These are phyloP conservation scores for Rhea pennata DNA, from an alignment of 2,113 vertebrate genomes.

Conservation along the genomic window DNA sequence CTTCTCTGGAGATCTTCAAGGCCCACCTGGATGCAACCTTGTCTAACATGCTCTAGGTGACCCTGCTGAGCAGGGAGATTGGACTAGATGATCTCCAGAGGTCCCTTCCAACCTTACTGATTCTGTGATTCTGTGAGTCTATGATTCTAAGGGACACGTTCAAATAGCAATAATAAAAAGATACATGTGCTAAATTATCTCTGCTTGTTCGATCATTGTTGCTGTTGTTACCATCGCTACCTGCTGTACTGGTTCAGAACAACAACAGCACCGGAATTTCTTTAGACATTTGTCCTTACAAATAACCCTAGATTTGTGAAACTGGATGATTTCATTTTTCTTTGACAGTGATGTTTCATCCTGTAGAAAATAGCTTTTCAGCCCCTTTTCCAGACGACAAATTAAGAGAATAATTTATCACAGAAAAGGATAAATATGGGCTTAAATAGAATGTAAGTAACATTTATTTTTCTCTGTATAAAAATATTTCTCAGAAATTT, in stretches of 20 bases:
- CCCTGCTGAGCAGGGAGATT: too few species aligned
- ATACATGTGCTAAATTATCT: slow-evolving; percentile 43
- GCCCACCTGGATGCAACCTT: too few species aligned
- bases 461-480: not conserved
- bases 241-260: not conserved
- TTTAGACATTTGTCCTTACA: not conserved
- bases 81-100: too few species aligned
- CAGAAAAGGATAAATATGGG: slow-evolving; percentile 22
- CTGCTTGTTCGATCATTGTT: slow-evolving; percentile 23
- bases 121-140: too few species aligned
- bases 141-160: not conserved
- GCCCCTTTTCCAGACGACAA: slow-evolving; percentile 13
- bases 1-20: too few species aligned
- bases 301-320: not conserved
- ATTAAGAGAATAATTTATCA: slow-evolving; percentile 62
- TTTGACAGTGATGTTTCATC: slow-evolving; percentile 53
- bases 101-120: too few species aligned
- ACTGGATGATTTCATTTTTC: slow-evolving; percentile 48
- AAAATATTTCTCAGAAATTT: slow-evolving; percentile 2
- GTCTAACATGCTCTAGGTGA: too few species aligned
- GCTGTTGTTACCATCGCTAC: slow-evolving; percentile 22
- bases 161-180: slow-evolving; percentile 32
- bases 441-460: slow-evolving; percentile 3
- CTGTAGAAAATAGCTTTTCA: slow-evolving; percentile 50
- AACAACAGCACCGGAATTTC: not conserved